These are phyloP conservation scores for Mimachlamys varia DNA, from an alignment of 2,888 invertebrate species.

Conservation along the genomic window DNA sequence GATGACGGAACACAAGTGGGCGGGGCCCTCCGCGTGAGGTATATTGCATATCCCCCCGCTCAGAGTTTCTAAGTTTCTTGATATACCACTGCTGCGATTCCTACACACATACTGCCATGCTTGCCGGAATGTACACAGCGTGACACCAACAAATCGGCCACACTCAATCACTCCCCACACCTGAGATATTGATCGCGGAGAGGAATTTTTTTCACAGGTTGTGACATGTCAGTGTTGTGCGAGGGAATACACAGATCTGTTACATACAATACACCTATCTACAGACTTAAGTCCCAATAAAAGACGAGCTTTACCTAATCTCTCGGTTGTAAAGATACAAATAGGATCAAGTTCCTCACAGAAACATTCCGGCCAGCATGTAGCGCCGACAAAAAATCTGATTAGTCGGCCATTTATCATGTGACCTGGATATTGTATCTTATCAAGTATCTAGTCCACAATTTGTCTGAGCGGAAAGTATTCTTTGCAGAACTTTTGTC, in stretches of 20 bases:
- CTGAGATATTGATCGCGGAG: conserved; percentile 14
- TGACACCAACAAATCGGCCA: conserved; percentile 9
- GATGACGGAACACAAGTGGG: background rate
- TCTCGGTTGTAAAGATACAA: background rate
- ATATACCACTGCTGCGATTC: background rate
- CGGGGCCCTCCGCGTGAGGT: background rate
- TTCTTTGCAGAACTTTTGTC: background rate
- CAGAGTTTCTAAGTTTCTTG: background rate
- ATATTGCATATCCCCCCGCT: background rate
- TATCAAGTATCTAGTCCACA: conserved; percentile 15
- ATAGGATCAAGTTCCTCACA: conserved; percentile 11
- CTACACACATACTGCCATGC: background rate
- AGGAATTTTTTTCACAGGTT: conserved; percentile 18
- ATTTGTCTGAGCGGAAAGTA: conserved; percentile 7
- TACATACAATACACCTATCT: background rate
- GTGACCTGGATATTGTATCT: background rate
- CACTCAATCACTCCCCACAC: conserved; percentile 20
- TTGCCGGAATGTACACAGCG: conserved; percentile 9
- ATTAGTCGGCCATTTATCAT: conserved; percentile 22
- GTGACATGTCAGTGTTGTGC: background rate
- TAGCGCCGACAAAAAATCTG: conserved; percentile 9
- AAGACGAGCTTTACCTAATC: conserved; percentile 34
- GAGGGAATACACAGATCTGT: conserved; percentile 26
- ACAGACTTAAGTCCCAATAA: background rate
- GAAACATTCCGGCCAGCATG: background rate